phyloP scores from a whole-genome alignment of 2,888 invertebrate species.

The Chrysolina americana region DNA sequence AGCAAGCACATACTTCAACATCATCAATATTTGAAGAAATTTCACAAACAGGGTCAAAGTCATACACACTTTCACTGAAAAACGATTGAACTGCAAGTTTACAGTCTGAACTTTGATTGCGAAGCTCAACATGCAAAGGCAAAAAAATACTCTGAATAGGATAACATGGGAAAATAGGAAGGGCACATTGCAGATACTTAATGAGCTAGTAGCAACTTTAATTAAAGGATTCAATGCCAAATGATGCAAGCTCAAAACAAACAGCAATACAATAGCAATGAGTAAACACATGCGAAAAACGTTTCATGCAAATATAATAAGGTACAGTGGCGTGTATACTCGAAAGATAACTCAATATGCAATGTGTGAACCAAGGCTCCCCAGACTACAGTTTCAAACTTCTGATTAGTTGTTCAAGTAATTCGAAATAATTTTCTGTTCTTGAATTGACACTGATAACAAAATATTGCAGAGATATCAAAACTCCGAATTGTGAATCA shows the following conservation, averaged over 20 bases:
- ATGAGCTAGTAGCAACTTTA: conserved; percentile 59
- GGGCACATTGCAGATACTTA: conserved; percentile 64
- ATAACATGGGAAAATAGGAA: conserved; percentile 63
- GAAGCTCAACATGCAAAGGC: conserved; percentile 22
- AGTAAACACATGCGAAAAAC: conserved; percentile 59
- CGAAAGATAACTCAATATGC: background rate
- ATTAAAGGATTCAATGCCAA: conserved; percentile 66
- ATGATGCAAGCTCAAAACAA: conserved; percentile 62
- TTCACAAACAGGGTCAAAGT: no score
- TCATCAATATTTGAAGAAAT: no score
- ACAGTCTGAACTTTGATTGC: conserved; percentile 29
- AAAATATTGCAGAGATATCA: no score
- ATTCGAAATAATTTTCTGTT: no score
- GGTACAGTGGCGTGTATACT: conserved; percentile 61
- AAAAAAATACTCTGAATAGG: conserved; percentile 42
- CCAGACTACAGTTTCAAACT: no score
- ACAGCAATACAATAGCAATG: conserved; percentile 52
- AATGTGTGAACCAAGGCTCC: background rate
- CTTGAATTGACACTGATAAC: no score
- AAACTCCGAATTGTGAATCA: background rate
- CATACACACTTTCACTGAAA: background rate
- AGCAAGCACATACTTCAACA: no score
- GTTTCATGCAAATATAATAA: conserved; percentile 51
- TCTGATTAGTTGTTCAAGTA: no score
- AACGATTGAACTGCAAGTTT: conserved; percentile 25